Evolutionary conservation across 2,113 vertebrate genomes (phyloP), one percentile per base, ranked within the genome.

Genomic region (Campylomormyrus numenius): DNA sequence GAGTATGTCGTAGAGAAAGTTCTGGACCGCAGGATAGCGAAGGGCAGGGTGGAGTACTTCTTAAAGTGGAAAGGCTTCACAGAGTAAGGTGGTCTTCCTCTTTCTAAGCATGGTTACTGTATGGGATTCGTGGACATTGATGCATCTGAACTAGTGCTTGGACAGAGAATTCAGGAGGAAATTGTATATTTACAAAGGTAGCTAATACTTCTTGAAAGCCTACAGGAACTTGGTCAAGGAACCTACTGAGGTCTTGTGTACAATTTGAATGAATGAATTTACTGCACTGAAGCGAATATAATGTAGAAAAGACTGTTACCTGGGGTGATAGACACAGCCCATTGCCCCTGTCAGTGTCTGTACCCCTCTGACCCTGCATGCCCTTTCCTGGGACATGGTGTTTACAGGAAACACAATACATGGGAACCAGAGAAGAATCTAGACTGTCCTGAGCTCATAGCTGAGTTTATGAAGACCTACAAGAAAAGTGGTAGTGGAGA

Each of bases 51-150:
- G 89, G 98, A 99, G 91, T 99, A 97, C 94, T 97, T 97, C 93
- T 96, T 99, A 86, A 99, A 99, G 95, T 99, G 98, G 98, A 99
- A 99, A 94, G 98, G 98, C 91, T 99, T 99, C 94, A 96, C 98
- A 10, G 98, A 99, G 98, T 99, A 95, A 97, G 98, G 96, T 45
- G 15, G 35, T 24, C 27, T 88, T 19, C 27, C n/a, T 53, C 49
- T 42, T 87, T 66, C 24, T n/a, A 27, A 15, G 52, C 31, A 31
- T 58, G 52, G 17, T 3, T 24, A 10, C 15, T 77, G 31, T 39
- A 11, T 74, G n/a, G 13, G 13, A 39, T 21, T 5, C 39, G 35
- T 39, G 35, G 13, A 15, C 2, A 19, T 42, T 35, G 74, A 80
- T 42, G 27, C 35, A 13, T 35, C 74, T 80, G 35, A 17, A 5